Evolutionary conservation across 2,888 invertebrate genomes (phyloP), one percentile per base, ranked within the genome.

Genomic region (Cosmia trapezina): DNA sequence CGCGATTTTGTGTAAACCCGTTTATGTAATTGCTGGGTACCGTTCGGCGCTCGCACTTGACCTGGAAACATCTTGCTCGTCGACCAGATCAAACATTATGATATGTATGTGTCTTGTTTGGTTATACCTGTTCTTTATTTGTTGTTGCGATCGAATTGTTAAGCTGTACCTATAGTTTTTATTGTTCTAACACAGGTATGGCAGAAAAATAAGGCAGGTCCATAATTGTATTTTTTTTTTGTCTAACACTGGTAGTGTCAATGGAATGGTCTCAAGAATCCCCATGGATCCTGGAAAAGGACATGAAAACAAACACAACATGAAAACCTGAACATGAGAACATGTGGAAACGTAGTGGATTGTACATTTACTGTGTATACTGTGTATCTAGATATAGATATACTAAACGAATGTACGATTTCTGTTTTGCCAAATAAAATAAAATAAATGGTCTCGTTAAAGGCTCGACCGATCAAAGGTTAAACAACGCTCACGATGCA

Each of bases 21-120:
- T 92, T 91, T 89, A 89, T 88, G 87, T 90, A 90, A 91, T 91
- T 90, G 88, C 88, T 73, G 81, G 83, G 87, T 89, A 90, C 90
- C 88, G 92, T 91, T 90, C 80, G 87, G 86, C 79, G 85, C 83
- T 88, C 89, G 91, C 90, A 90, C 86, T 87, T 88, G 89, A 90
- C 90, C 90, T 87, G 88, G 83, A 88, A 90, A 83, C 83, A 84
- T 82, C 77, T 83, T 54, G 80, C 49, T 57, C 74, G 81, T 80
- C 80, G 81, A 81, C 79, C 81, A 83, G 81, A 81, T 81, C 76
- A 84, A 81, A 82, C 70, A 71, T 80, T 73, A 76, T 82, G 76
- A 74, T 73, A 64, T 61, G 19, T 47, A 64, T n/a, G 54, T 61
- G 62, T 62, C 82, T 81, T 85, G 84, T 86, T 86, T 87, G 64